These are phyloP conservation scores for Beroe forskalii DNA, from an alignment of 37 sponge, comb jelly and placozoan genomes.

Conservation along the genomic window DNA sequence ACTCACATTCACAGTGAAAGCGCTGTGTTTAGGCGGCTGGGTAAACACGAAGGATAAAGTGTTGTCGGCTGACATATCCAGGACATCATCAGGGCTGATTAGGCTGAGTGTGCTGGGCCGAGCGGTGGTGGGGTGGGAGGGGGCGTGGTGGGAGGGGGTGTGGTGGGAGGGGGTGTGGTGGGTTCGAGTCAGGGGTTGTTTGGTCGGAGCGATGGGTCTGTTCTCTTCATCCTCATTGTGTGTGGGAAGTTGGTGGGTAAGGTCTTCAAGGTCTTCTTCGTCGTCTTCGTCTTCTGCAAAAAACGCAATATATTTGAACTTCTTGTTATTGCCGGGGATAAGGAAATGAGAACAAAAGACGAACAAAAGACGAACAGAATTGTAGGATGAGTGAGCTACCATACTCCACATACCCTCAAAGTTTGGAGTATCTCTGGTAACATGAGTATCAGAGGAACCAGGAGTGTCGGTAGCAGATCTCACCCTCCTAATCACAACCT, in stretches of 20 bases:
- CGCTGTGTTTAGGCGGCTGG: not conserved
- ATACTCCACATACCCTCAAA: constrained; percentile 2
- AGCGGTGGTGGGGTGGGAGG: not conserved
- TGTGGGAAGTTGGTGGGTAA: too few relatives aligned
- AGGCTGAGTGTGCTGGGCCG: constrained; percentile 1
- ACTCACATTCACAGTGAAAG: constrained; percentile 39
- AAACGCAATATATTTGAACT: not conserved
- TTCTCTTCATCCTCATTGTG: too few relatives aligned
- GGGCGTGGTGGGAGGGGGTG: not conserved
- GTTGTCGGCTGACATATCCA: constrained; percentile 63
- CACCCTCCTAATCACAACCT: constrained; percentile 7
- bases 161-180: not conserved
- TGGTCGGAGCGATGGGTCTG: too few relatives aligned
- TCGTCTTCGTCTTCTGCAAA: not conserved
- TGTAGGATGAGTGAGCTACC: too few relatives aligned
- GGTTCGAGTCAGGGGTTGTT: too few relatives aligned
- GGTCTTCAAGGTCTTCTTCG: not conserved
- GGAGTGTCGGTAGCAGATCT: constrained; percentile 41
- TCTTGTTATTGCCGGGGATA: not conserved
- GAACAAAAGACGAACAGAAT: too few relatives aligned
- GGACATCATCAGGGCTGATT: not conserved
- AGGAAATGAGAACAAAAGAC: constrained; percentile 24
- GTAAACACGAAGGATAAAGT: constrained; percentile 60
- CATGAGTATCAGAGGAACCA: constrained; percentile 62
- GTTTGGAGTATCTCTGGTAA: constrained; percentile 30